phyloP scores from a whole-genome alignment of 2,113 vertebrate species.

The Chitala chitala region DNA sequence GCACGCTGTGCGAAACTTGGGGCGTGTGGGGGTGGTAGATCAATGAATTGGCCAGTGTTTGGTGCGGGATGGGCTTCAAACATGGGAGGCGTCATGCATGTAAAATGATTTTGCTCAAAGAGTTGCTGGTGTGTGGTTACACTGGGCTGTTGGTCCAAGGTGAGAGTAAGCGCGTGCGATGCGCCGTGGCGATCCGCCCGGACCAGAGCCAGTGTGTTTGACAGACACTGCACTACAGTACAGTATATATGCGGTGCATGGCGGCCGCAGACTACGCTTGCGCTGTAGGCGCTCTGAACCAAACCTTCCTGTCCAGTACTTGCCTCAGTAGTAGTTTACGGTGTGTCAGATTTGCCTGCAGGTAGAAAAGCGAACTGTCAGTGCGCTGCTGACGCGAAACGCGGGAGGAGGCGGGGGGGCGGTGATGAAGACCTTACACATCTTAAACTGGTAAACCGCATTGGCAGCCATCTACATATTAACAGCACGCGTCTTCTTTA shows the following conservation, averaged over 20 bases:
- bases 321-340: conserved; percentile 24
- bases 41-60: conserved; percentile 17
- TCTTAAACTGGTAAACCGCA: conserved; percentile 24
- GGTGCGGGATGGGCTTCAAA: too few species aligned
- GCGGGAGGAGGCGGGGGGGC: not conserved
- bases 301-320: conserved; percentile 33
- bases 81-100: too few species aligned
- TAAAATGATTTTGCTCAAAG: too few species aligned
- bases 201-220: conserved; percentile 27
- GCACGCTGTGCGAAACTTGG: conserved; percentile 13
- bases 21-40: conserved; percentile 8
- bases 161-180: too few species aligned
- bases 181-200: conserved; percentile 11
- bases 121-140: not conserved
- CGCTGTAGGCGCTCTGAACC: conserved; percentile 27
- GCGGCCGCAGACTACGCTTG: conserved; percentile 32
- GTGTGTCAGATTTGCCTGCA: conserved; percentile 27
- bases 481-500: not conserved
- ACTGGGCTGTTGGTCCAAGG: not conserved
- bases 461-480: not conserved
- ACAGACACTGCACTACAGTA: conserved; percentile 28
- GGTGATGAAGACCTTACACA: conserved; percentile 1
- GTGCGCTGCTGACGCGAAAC: not conserved
- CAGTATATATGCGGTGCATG: conserved; percentile 27
- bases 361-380: conserved; percentile 15